Conservation (phyloP, 2,113 vertebrate genomes). For the Sterna hirundo region DNA sequence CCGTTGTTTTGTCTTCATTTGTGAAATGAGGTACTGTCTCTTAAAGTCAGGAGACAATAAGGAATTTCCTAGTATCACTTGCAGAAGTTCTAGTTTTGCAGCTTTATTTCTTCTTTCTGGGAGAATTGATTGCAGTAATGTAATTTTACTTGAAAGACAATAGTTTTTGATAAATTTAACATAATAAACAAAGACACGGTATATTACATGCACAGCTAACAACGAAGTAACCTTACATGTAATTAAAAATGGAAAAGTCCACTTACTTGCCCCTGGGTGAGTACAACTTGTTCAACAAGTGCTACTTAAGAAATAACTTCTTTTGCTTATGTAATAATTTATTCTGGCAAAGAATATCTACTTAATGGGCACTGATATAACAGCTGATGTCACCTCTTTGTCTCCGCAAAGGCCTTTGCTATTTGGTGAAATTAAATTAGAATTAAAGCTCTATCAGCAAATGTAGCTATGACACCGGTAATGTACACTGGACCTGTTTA, state of each 20-base stretch:
- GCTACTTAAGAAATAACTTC: neutral
- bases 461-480: neutral
- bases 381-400: neutral
- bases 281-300: neutral
- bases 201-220: neutral
- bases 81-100: neutral
- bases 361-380: neutral
- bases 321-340: neutral
- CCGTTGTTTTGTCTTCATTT: neutral
- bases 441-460: neutral
- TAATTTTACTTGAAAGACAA: neutral
- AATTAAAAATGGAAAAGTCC: neutral
- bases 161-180: neutral
- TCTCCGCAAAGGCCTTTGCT: neutral
- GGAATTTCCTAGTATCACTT: neutral
- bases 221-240: neutral
- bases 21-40: neutral
- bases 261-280: neutral
- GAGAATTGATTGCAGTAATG: neutral
- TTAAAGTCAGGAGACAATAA: neutral
- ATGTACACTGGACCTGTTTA: neutral
- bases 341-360: neutral
- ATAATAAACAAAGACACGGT: neutral
- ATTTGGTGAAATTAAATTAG: neutral
- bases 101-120: neutral